phyloP scores from a whole-genome alignment of 2,888 invertebrate genomes.

The Nephrotoma appendiculata region DNA sequence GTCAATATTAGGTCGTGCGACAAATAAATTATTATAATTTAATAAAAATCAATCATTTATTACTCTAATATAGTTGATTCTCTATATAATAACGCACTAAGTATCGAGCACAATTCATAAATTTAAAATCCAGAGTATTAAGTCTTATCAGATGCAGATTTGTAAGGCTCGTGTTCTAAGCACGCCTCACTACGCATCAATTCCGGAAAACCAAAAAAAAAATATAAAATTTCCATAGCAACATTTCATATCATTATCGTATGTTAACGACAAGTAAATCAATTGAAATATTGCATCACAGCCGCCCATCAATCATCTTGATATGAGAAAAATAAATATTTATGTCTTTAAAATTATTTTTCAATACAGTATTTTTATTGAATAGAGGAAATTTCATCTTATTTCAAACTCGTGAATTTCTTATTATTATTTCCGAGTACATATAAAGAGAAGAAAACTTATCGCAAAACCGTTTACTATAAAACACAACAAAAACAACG shows the following conservation, averaged over 20 bases:
- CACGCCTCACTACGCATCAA: no score
- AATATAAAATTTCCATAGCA: background rate
- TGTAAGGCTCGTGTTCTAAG: no score
- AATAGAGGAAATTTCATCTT: background rate
- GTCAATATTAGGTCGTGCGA: slow-evolving; percentile 2
- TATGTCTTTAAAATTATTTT: background rate
- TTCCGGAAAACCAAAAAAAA: background rate
- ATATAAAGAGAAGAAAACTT: background rate
- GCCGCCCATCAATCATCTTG: background rate
- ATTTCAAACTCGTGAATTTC: background rate
- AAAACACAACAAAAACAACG: background rate
- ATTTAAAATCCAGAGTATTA: no score
- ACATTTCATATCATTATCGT: background rate
- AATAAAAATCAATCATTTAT: background rate
- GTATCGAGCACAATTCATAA: no score
- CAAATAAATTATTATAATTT: background rate
- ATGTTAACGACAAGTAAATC: background rate
- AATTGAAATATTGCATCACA: background rate
- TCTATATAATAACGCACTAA: background rate
- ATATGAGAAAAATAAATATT: background rate
- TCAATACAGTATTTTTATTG: background rate
- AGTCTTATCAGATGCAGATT: no score
- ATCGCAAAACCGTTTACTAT: background rate
- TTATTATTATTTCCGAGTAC: background rate
- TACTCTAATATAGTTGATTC: background rate